Base-by-base conservation (phyloP, 2,113 vertebrate species). In the Otus sunia region DNA sequence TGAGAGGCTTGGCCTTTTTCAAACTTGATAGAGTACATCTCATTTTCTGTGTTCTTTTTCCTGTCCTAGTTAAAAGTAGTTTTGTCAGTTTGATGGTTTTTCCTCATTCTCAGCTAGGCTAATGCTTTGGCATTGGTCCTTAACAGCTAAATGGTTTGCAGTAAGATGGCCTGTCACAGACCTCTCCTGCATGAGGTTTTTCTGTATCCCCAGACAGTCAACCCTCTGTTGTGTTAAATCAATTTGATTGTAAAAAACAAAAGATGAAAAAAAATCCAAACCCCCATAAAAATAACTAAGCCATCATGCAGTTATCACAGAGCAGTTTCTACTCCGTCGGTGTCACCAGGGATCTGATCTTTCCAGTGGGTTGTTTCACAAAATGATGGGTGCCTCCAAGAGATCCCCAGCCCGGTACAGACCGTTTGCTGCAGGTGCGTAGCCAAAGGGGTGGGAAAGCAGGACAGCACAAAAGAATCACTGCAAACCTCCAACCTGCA, bases 21-120 rank as follows among this genome's bases (percentile, higher is more conserved):
- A 34, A 60, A 41, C 52, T 63, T 80, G 50, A 76, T 52, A 59
- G 45, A 23, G 36, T 6, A 62, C 83, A 27, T 67, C 45, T 71
- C 67, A 74, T 67, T 25, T 76, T 27, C 80, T 71, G 55, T 21
- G 14, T 39, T 87, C 76, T 49, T 88, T 52, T 83, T 50, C 41
- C 76, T 84, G 77, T 29, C 77, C 92, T 62, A 63, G 36, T 84
- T 89, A 56, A 81, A 66, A 81, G 72, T 3, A 55, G 10, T 62
- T 93, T 49, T 62, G 79, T 88, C 89, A 68, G 22, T 69, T 25
- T 94, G 86, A 95, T 92, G 92, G 73, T 49, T 97, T 94, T 89
- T 77, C 92, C 93, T 94, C 76, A 45, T 66, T 76, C 76, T 71
- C 56, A 52, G 27, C 29, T 18, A 63, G 47, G 30, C 6, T 23